Base-by-base conservation (phyloP, 2,113 vertebrate species). In the Saguinus midas region DNA sequence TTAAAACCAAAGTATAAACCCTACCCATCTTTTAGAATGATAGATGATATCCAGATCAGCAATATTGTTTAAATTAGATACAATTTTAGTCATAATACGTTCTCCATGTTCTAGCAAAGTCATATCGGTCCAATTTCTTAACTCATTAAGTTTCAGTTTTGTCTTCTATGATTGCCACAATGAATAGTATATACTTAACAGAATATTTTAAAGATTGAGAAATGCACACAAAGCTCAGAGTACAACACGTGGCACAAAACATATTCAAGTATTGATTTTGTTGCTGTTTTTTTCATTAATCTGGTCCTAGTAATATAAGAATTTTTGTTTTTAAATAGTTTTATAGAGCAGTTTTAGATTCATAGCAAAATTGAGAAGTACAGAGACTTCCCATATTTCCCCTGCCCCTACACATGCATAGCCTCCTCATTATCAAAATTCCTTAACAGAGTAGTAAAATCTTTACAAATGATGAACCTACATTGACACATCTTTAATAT, bases 131-230 rank as follows among this genome's bases (percentile, higher is more conserved):
- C 40, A 23, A 50, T 89, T 94, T 94, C 4, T 23, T 37, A 83
- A 72, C 12, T 88, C 37, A 21, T 14, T 84, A 57, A 80, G 7
- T 6, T 89, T 92, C 27, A 68, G 4, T 73, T 85, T 43, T 35
- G 1, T 66, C 37, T 57, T 50, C 17, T 79, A 61, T 84, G 72
- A 79, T 11, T 64, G 18, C 11, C 64, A 58, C 21, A 73, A 43
- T 11, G 52, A 66, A 80, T n/a, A 58, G 27, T 18, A 73, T 3
- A 18, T 50, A 57, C 48, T 43, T 91, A 37, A 85, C 25, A 89
- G 45, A 91, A 43, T 80, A 92, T 48, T 94, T 55, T 94, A 45
- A 91, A 70, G 14, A 68, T 87, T 91, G 55, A 75, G 55, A 92
- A 94, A 94, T 85, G 20, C 3, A 91, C n/a, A 85, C 21, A 80